Evolutionary conservation across 2,113 vertebrate genomes (phyloP).

Genomic region (Malurus cyaneus): DNA sequence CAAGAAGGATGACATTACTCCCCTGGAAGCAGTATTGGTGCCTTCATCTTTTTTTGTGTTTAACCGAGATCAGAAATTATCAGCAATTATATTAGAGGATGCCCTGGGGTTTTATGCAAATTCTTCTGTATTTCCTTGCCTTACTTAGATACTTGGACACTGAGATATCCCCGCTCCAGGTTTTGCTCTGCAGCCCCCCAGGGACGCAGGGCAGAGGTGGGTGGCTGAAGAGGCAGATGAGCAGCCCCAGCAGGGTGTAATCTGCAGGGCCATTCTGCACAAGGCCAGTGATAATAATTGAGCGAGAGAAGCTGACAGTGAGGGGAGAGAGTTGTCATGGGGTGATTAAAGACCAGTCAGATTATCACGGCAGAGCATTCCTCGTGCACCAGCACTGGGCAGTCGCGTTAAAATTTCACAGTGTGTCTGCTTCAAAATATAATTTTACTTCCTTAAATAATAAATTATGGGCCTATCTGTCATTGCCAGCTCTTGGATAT

Average conservation of each 20-base stretch:
- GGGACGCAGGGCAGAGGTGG: not conserved
- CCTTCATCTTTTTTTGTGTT: not conserved
- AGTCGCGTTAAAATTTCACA: not conserved
- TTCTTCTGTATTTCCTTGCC: not conserved
- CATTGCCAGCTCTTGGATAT: not conserved
- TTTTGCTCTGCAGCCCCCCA: not conserved
- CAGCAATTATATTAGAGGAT: not conserved
- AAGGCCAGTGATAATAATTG: not conserved
- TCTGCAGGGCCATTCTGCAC: not conserved
- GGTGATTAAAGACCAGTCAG: not conserved
- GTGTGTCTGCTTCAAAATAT: not conserved
- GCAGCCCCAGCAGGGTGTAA: not conserved
- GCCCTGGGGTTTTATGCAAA: not conserved
- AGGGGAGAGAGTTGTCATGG: not conserved
- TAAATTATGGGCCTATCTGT: not conserved
- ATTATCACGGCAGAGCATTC: slow-evolving; percentile 53
- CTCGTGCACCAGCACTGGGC: not conserved
- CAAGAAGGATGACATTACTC: not conserved
- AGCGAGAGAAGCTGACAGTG: not conserved
- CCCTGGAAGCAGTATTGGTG: not conserved
- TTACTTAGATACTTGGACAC: not conserved
- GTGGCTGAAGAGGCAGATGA: not conserved
- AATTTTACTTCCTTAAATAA: not conserved
- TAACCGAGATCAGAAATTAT: not conserved
- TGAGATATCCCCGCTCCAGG: not conserved